Conservation (phyloP, 2,888 invertebrate genomes). For the Herminia tarsipennalis region DNA sequence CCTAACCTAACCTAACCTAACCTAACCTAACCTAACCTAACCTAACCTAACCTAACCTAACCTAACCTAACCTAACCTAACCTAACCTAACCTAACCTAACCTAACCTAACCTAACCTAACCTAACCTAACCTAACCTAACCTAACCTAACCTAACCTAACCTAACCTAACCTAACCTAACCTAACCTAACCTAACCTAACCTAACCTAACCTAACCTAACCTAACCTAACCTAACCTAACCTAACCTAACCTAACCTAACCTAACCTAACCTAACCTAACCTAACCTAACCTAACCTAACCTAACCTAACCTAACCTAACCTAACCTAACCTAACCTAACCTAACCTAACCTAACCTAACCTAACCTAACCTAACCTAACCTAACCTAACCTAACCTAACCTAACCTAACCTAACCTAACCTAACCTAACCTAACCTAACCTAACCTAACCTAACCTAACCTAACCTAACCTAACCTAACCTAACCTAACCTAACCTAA, state of each 20-base stretch:
- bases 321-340: slow-evolving; percentile 15
- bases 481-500: slow-evolving; percentile 15
- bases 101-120: slow-evolving; percentile 8
- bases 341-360: slow-evolving; percentile 15
- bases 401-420: slow-evolving; percentile 13
- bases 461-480: slow-evolving; percentile 13
- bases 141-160: slow-evolving; percentile 8
- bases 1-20: slow-evolving; percentile 11
- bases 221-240: slow-evolving; percentile 8
- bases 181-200: slow-evolving; percentile 8
- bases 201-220: slow-evolving; percentile 8
- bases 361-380: slow-evolving; percentile 13
- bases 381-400: slow-evolving; percentile 13
- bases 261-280: slow-evolving; percentile 8
- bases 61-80: slow-evolving; percentile 8
- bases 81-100: slow-evolving; percentile 8
- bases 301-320: slow-evolving; percentile 15
- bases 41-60: slow-evolving; percentile 8
- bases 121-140: slow-evolving; percentile 8
- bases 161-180: slow-evolving; percentile 8
- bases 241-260: slow-evolving; percentile 8
- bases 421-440: slow-evolving; percentile 13
- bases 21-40: slow-evolving; percentile 8
- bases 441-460: slow-evolving; percentile 13
- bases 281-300: slow-evolving; percentile 14